phyloP scores from a whole-genome alignment of 2,888 invertebrate genomes.

The Bombyx huttoni region DNA sequence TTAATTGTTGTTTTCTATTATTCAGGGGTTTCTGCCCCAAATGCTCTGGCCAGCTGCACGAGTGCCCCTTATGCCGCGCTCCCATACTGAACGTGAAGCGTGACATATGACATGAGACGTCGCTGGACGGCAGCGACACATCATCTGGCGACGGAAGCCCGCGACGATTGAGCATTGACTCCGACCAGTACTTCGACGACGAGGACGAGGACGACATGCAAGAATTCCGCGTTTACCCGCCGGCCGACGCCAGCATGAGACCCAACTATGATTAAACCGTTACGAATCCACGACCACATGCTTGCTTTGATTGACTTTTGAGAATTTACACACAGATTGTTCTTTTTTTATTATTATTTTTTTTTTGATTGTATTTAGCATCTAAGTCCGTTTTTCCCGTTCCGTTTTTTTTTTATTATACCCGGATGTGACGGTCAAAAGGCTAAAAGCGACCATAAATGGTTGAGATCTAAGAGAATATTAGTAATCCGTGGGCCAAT shows the following conservation, averaged over 20 bases:
- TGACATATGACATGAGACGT: conserved; percentile 23
- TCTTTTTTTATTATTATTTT: no score
- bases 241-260: background rate
- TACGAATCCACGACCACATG: no score
- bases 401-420: no score
- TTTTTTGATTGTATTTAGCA: no score
- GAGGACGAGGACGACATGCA: background rate
- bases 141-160: background rate
- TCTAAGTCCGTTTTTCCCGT: no score
- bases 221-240: background rate
- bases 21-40: conserved; percentile 86
- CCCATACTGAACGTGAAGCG: conserved; percentile 26
- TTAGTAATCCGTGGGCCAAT: background rate
- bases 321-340: no score
- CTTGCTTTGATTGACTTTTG: no score
- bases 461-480: background rate
- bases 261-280: no score
- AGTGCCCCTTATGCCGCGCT: conserved; percentile 89
- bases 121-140: background rate
- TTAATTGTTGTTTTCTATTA: conserved; percentile 1
- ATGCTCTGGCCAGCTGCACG: conserved; percentile 83
- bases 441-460: no score
- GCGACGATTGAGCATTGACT: background rate
- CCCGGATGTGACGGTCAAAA: no score
- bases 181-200: background rate